Conservation (phyloP, 1,140 invertebrate genomes). For the Nasonia vitripennis region DNA sequence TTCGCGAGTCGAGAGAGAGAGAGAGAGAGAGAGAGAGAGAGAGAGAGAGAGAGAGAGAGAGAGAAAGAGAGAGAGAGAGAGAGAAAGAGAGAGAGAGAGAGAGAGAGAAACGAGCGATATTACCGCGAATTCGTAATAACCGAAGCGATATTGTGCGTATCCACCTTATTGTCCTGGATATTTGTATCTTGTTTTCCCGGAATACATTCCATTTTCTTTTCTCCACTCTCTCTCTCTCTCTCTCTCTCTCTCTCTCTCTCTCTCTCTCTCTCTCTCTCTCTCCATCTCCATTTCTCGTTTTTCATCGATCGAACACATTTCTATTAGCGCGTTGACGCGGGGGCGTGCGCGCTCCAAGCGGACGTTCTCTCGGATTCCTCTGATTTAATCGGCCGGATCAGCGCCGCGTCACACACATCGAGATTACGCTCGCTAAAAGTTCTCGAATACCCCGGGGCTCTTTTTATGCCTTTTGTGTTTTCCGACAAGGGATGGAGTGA, state of each 20-base stretch:
- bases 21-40: too few species aligned
- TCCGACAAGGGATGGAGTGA: too few species aligned
- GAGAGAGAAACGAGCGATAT: background rate
- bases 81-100: too few species aligned
- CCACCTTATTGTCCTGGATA: background rate
- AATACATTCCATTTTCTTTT: conserved; percentile 8
- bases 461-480: conserved; percentile 13
- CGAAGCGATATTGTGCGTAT: background rate
- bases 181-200: conserved; percentile 2
- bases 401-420: conserved; percentile 11
- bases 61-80: too few species aligned
- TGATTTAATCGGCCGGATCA: conserved; percentile 34
- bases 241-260: background rate
- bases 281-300: conserved; percentile 9
- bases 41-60: too few species aligned
- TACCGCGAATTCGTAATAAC: background rate
- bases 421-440: conserved; percentile 22
- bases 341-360: too few species aligned
- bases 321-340: conserved; percentile 28
- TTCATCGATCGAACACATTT: conserved; percentile 39
- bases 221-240: background rate
- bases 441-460: background rate
- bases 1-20: too few species aligned
- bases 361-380: background rate
- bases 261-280: background rate